Evolutionary conservation across 2,797 vertebrate species (phyloP).

Genomic region (Sebastolobus altivelis): DNA sequence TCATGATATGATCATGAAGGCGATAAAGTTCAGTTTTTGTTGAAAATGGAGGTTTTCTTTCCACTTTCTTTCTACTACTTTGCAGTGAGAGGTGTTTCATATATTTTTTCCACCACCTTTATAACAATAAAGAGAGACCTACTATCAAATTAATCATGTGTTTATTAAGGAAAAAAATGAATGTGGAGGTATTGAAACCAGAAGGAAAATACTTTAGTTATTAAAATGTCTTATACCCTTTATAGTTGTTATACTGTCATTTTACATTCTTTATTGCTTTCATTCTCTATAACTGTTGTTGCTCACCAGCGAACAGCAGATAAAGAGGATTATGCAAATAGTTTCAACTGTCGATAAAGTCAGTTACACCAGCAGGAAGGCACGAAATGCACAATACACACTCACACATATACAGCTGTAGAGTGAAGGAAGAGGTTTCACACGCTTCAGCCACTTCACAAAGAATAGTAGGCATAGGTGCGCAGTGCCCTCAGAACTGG

Average conservation of each 20-base stretch:
- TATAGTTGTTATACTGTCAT: neutral
- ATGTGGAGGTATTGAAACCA: neutral
- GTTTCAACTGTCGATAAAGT: neutral
- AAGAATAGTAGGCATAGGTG: no score
- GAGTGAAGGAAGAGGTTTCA: no score
- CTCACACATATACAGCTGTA: neutral
- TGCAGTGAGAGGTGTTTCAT: neutral
- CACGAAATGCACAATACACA: neutral
- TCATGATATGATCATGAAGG: neutral
- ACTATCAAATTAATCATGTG: neutral
- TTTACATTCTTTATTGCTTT: neutral
- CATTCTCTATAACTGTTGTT: neutral
- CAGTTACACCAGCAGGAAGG: neutral
- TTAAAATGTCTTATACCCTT: no score
- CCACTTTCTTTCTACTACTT: neutral
- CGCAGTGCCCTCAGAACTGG: no score
- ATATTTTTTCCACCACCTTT: neutral
- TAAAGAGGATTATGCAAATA: conserved; percentile 34
- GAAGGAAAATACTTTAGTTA: neutral
- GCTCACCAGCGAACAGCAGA: neutral
- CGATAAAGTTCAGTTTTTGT: neutral
- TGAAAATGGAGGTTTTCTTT: neutral
- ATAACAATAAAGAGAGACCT: neutral
- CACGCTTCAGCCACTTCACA: no score
- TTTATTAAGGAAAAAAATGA: neutral